These are phyloP conservation scores for Cheilosia vernalis DNA, from an alignment of 2,888 invertebrate genomes.

Conservation along the genomic window DNA sequence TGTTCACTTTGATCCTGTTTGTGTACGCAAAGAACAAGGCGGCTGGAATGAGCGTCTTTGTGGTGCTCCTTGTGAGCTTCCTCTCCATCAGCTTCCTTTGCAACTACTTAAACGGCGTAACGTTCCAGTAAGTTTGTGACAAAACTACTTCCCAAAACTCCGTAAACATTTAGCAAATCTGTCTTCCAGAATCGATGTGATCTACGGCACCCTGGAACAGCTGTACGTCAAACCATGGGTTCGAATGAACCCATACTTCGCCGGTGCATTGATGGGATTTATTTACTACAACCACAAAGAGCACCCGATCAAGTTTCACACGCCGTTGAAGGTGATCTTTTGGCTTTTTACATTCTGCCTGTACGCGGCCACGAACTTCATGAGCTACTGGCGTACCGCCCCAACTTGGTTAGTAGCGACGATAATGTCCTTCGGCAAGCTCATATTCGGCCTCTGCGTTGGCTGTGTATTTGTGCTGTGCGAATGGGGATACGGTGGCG, in stretches of 20 bases:
- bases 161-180: background rate
- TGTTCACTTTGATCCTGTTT: constrained; percentile 77
- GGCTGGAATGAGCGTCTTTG: constrained; percentile 77
- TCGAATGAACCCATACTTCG: constrained; percentile 79
- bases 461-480: constrained; percentile 78
- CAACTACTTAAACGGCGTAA: constrained; percentile 78
- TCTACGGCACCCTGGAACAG: constrained; percentile 78
- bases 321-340: constrained; percentile 73
- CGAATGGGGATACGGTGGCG: constrained; percentile 78
- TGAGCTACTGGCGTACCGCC: constrained; percentile 79
- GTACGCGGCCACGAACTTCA: constrained; percentile 78
- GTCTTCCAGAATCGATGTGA: constrained; percentile 77
- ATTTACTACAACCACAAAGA: constrained; percentile 73
- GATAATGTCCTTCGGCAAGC: constrained; percentile 80
- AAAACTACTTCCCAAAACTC: background rate
- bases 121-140: constrained; percentile 79
- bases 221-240: constrained; percentile 80
- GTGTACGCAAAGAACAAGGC: constrained; percentile 77
- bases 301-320: constrained; percentile 39
- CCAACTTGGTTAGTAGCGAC: constrained; percentile 78
- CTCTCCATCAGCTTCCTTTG: constrained; percentile 77
- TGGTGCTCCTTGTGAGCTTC: constrained; percentile 74
- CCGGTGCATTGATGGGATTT: constrained; percentile 79
- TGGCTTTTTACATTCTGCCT: constrained; percentile 77
- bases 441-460: constrained; percentile 78